Evolutionary conservation across 2,888 invertebrate genomes (phyloP), one percentile per base, ranked within the genome.

Genomic region (Callyntrura guangdongensis): DNA sequence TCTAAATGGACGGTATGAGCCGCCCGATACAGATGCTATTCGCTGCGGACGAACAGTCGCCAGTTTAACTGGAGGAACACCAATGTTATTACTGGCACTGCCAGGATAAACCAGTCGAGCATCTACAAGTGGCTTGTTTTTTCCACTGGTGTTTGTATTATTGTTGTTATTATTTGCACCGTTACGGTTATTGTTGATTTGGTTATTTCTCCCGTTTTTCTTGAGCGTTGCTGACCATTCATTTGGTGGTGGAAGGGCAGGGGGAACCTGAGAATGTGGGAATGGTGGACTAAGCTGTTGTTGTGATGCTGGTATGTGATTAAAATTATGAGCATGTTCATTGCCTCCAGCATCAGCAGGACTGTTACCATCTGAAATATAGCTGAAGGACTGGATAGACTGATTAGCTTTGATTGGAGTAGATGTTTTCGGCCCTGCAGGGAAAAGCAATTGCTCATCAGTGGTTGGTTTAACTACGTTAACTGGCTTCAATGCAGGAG

Each of bases 1-100:
- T 47, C 93, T 87, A 82, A 93, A 93, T 59, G 93, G 94, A 69
- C 94, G 93, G 79, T 92, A 92, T 25, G 93, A 93, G 61, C 92
- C 92, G 47, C 91, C 92, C 20, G 91, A 91, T 22, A 93, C 90
- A 5, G 94, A 94, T 6, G 93, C 90, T 79, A 94, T 92, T 84
- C 94, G 53, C 88, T 94, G 94, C 25, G 94, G 94, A 64, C 92
- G 91, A 1, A 94, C 93, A 72, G 94, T 94, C 17, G 94, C 94
- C 36, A 94, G 89, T 82, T 93, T 94, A 17, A 93, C 89, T 20
- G 92, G 69, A 69, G 86, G 61, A 45, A 56, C 22, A 22, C 36
- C 61, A 25, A 14, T 36, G 25, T 49, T 49, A 14, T 12, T 9
- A 72, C 61, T 74, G 17, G 49, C 22, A 64, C 20, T 36, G 3